These are phyloP conservation scores for Mormyrus hasselquistii DNA, from an alignment of 2,797 vertebrate genomes.

Conservation along the genomic window DNA sequence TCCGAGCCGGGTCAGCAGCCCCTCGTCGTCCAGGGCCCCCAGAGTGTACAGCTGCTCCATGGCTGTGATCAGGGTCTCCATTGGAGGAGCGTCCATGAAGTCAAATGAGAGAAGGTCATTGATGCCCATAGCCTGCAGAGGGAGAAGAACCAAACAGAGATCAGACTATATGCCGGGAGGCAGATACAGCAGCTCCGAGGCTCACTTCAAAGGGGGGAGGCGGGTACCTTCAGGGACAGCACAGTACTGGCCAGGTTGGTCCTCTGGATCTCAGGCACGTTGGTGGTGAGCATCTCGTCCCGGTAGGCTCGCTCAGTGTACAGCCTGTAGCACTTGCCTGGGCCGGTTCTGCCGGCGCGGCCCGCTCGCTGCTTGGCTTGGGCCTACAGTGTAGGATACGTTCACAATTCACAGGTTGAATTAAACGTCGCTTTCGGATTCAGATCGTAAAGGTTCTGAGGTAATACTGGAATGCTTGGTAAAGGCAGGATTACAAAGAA, in stretches of 20 bases:
- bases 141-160: neutral
- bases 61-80: constrained; percentile 97
- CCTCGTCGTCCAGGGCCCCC: constrained; percentile 92
- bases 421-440: neutral
- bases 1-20: constrained; percentile 86
- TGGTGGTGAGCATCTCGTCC: constrained; percentile 97
- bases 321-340: constrained; percentile 86
- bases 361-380: constrained; percentile 96
- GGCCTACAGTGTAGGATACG: constrained; percentile 59
- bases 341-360: constrained; percentile 88
- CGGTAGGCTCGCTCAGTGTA: constrained; percentile 94
- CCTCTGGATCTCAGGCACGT: constrained; percentile 96
- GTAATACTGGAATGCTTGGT: neutral
- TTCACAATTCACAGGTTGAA: neutral
- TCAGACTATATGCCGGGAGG: neutral
- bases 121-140: constrained; percentile 90
- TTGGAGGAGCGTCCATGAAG: constrained; percentile 98
- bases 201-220: neutral
- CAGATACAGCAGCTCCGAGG: neutral
- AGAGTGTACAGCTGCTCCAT: constrained; percentile 98
- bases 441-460: neutral
- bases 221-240: constrained; percentile 85
- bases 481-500: neutral
- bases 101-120: constrained; percentile 96
- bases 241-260: constrained; percentile 96